Evolutionary conservation across 2,113 vertebrate species (phyloP), one percentile per base, ranked within the genome.

Genomic region (Oceanites oceanicus): DNA sequence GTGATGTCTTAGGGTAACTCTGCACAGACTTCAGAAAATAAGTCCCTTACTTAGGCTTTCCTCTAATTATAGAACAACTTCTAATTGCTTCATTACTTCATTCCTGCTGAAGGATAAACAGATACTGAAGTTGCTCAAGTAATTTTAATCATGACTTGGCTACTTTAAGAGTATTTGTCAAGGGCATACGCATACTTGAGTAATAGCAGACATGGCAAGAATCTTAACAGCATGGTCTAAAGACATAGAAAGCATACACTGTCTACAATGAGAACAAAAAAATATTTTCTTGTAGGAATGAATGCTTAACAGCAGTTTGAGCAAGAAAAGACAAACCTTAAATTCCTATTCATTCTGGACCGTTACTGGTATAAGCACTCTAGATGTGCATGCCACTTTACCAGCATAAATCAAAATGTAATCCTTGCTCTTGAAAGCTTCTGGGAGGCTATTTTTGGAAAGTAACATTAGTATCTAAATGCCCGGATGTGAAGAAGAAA

Each of bases 391-490:
- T 2, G 9, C 3, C 63, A 62, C 22, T 83, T 74, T 12, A 83
- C 16, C 42, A 85, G 66, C 34, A 72, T 1, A 91, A 56, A 81
- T 27, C 36, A 58, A 92, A 94, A 91, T 4, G 30, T 20, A 95
- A 82, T 78, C 34, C 61, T 34, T 79, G 36, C 53, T 65, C 77
- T 16, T 63, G n/a, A 94, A 88, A 94, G 84, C 56, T 87, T 90
- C 44, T n/a, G 8, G 27, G 7, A 72, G 9, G 73, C 30, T 96
- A 76, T 93, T 91, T 93, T 89, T 85, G 45, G 90, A 85, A 95
- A 71, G 70, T 22, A 78, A 8, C 38, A 55, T 29, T 77, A 77
- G 29, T 40, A 78, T 23, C 29, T 61, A 92, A 80, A 42, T 52
- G 70, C 23, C 68, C 3, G 3, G 14, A 40, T 10, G 9, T 26